Percentiles rank a stretch among this genome's conserved stretches.
These are phyloP conservation scores for Neogale vison DNA, from an alignment of 2,113 vertebrate species.

Conservation along the genomic window DNA sequence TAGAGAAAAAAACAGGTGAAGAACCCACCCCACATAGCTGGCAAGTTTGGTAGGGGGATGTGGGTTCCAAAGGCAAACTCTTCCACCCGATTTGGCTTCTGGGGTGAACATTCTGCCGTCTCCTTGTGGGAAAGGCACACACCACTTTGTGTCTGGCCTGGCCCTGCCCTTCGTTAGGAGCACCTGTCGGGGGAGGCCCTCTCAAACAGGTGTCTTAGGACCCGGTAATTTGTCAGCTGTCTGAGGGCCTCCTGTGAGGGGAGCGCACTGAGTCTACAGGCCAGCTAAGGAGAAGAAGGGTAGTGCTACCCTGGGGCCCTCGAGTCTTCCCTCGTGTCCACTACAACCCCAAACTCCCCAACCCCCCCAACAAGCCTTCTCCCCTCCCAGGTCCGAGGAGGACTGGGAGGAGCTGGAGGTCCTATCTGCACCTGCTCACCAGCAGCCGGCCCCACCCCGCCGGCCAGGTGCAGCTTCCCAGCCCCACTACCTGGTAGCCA, in stretches of 20 bases:
- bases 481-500: background rate
- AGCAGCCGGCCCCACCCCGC: no score
- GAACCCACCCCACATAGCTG: background rate
- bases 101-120: background rate
- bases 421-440: background rate
- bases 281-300: background rate
- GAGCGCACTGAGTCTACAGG: background rate
- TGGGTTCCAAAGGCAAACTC: background rate
- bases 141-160: background rate
- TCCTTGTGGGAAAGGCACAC: background rate
- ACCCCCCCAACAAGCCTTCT: background rate
- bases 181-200: background rate
- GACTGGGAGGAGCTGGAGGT: background rate
- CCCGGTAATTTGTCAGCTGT: no score
- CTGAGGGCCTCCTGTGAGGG: background rate
- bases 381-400: background rate
- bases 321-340: rapidly evolving
- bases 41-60: background rate
- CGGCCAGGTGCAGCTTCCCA: rapidly evolving
- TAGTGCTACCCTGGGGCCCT: rapidly evolving
- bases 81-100: background rate
- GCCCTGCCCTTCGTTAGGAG: background rate
- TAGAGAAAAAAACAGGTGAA: background rate
- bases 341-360: no score
- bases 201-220: background rate